These are phyloP conservation scores for Podotricha telesiphe DNA, from an alignment of 2,888 invertebrate species.

Conservation along the genomic window DNA sequence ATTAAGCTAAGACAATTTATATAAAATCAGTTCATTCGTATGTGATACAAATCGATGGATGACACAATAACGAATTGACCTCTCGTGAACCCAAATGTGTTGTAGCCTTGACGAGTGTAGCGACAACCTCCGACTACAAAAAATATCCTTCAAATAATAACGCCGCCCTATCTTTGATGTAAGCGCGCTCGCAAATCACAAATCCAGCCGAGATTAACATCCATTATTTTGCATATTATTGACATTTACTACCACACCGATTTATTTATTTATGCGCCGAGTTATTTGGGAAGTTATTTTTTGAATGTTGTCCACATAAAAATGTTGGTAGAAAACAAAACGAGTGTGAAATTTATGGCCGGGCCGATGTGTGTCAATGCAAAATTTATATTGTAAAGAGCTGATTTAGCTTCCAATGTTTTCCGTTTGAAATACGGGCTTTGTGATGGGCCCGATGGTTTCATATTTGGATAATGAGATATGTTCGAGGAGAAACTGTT, in stretches of 20 bases:
- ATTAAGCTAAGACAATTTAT: background rate
- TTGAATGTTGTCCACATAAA: conserved; percentile 76
- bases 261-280: conserved; percentile 77
- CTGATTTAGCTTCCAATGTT: conserved; percentile 69
- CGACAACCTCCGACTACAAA: conserved; percentile 43
- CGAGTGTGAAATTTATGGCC: conserved; percentile 74
- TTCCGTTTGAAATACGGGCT: conserved; percentile 68
- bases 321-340: conserved; percentile 80
- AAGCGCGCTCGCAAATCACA: conserved; percentile 76
- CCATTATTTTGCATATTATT: conserved; percentile 83
- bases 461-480: conserved; percentile 60
- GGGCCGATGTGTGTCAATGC: conserved; percentile 78
- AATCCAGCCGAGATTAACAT: conserved; percentile 74
- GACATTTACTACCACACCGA: conserved; percentile 81
- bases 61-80: conserved; percentile 41
- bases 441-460: conserved; percentile 61
- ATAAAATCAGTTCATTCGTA: conserved; percentile 30
- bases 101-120: conserved; percentile 41
- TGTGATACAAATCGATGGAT: conserved; percentile 36
- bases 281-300: conserved; percentile 82
- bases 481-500: conserved; percentile 49
- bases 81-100: conserved; percentile 39
- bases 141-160: conserved; percentile 46
- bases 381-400: conserved; percentile 75
- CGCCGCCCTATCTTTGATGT: conserved; percentile 52